A percentile compares a stretch with the other conserved stretches of the same genome.
These are phyloP conservation scores for Plemyria rubiginata DNA, from an alignment of 2,888 invertebrate species.

Conservation along the genomic window DNA sequence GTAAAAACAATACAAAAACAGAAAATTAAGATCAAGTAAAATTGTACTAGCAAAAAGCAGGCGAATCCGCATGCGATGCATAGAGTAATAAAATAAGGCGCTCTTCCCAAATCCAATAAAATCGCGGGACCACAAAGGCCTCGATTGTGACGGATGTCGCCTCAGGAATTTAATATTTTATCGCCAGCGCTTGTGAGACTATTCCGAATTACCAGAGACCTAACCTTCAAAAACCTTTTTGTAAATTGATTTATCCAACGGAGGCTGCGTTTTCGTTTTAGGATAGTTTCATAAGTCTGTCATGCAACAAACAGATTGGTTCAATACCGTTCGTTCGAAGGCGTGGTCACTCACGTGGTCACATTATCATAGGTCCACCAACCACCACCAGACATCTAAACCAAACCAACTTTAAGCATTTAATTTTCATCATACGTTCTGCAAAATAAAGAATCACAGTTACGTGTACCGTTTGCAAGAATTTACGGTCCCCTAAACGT, in stretches of 20 bases:
- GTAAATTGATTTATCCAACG: constrained; percentile 27
- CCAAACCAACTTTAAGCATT: background rate
- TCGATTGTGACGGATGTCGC: constrained; percentile 58
- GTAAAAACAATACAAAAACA: no score
- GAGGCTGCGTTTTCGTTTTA: constrained; percentile 12
- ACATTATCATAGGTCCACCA: background rate
- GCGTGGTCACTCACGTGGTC: background rate
- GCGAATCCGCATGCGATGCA: constrained; percentile 1
- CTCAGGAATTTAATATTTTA: constrained; percentile 64
- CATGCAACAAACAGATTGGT: background rate
- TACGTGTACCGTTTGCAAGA: constrained; percentile 53
- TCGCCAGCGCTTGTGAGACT: constrained; percentile 45
- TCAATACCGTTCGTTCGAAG: no score
- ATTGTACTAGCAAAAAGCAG: background rate
- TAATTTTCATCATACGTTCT: background rate
- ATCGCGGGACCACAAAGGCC: constrained; percentile 54
- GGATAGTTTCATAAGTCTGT: constrained; percentile 21
- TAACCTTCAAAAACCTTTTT: constrained; percentile 36
- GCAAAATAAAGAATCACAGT: constrained; percentile 70
- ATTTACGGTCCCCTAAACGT: constrained; percentile 65
- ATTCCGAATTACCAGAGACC: constrained; percentile 43
- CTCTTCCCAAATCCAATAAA: constrained; percentile 61
- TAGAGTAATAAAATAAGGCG: constrained; percentile 49
- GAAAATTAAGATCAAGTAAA: background rate
- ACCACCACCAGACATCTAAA: no score